phyloP scores from a whole-genome alignment of 2,888 invertebrate genomes.

The Lasiommata megera region DNA sequence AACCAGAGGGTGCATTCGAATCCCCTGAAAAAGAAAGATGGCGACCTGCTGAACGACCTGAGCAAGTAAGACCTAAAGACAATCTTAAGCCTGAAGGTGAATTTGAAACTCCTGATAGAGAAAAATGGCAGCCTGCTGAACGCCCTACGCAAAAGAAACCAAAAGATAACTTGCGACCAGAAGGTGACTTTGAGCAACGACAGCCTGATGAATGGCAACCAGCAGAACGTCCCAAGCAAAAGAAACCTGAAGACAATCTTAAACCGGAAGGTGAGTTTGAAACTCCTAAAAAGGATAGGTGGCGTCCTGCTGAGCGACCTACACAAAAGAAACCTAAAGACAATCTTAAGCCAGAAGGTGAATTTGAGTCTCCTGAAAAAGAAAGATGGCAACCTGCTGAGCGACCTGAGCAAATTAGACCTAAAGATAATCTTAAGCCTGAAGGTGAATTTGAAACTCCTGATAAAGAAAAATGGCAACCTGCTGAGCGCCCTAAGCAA shows the following conservation, averaged over 20 bases:
- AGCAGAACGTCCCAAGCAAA: constrained; percentile 61
- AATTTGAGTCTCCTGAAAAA: constrained; percentile 63
- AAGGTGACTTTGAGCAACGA: constrained; percentile 68
- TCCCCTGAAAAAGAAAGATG: too few species aligned
- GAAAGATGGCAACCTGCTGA: constrained; percentile 53
- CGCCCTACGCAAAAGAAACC: constrained; percentile 50
- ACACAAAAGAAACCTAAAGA: constrained; percentile 55
- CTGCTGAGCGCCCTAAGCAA: constrained; percentile 43
- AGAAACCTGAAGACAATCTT: neutral
- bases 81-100: constrained; percentile 67
- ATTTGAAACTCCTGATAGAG: constrained; percentile 57
- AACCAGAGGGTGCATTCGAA: too few species aligned
- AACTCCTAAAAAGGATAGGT: constrained; percentile 31
- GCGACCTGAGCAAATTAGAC: constrained; percentile 41
- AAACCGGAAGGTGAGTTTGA: constrained; percentile 39
- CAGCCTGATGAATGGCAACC: constrained; percentile 64
- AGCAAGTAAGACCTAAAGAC: neutral
- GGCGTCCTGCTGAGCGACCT: constrained; percentile 65
- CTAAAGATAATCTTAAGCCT: constrained; percentile 69
- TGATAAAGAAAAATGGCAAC: constrained; percentile 48
- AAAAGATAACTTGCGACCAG: constrained; percentile 72
- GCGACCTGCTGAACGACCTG: constrained; percentile 17
- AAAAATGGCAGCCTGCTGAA: constrained; percentile 37
- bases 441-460: constrained; percentile 81
- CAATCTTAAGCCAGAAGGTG: constrained; percentile 71